Evolutionary conservation across 2,888 invertebrate species (phyloP).

Genomic region (Pardosa pseudoannulata): DNA sequence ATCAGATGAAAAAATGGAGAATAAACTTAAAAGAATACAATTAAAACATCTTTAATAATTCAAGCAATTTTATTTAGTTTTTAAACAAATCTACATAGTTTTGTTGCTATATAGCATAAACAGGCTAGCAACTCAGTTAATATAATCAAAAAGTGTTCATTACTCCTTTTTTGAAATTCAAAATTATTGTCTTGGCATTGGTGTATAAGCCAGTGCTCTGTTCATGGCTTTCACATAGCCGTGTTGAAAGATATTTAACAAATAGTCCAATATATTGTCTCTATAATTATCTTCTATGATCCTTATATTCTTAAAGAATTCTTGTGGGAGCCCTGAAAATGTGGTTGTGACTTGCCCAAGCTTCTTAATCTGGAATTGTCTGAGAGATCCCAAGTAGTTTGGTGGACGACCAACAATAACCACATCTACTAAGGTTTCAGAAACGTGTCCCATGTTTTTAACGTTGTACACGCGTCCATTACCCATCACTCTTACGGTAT

Average conservation of each 20-base stretch:
- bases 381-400: slow-evolving; percentile 27
- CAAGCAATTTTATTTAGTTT: too few species aligned
- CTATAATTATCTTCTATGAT: slow-evolving; percentile 36
- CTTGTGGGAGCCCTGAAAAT: slow-evolving; percentile 15
- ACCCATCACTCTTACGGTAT: slow-evolving; percentile 24
- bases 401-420: slow-evolving; percentile 26
- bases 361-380: slow-evolving; percentile 19
- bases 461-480: slow-evolving; percentile 8
- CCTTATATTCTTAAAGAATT: slow-evolving; percentile 26
- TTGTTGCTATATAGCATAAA: too few species aligned
- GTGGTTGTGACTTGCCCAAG: slow-evolving; percentile 41
- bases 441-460: slow-evolving; percentile 24
- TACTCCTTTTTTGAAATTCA: too few species aligned
- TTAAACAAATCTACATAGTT: too few species aligned
- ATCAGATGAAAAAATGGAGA: too few species aligned
- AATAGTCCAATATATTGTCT: slow-evolving; percentile 15
- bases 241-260: slow-evolving; percentile 33
- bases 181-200: slow-evolving; percentile 52
- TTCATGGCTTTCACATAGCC: slow-evolving; percentile 27
- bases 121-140: too few species aligned
- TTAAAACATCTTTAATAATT: too few species aligned
- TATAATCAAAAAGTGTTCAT: too few species aligned
- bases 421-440: slow-evolving; percentile 24
- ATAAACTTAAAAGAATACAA: too few species aligned
- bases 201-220: slow-evolving; percentile 31